Evolutionary conservation across 2,888 invertebrate genomes (phyloP).

Genomic region (Epiblema foenella): DNA sequence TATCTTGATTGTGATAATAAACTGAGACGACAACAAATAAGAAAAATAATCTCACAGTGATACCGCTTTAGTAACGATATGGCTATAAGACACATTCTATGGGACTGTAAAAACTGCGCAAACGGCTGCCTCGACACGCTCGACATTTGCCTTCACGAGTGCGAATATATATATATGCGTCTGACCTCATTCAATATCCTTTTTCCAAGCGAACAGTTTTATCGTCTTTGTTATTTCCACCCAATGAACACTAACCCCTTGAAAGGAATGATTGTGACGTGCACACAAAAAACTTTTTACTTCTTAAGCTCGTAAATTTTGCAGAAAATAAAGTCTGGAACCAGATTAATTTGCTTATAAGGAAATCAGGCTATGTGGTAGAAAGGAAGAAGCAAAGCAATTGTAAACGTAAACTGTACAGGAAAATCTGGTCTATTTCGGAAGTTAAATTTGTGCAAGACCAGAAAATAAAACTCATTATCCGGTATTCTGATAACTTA

Average conservation of each 20-base stretch:
- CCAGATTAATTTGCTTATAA: slow-evolving; percentile 9
- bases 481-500: too few species aligned
- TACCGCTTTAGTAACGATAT: slow-evolving; percentile 60
- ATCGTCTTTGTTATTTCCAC: slow-evolving; percentile 83
- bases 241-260: slow-evolving; percentile 80
- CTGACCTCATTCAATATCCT: slow-evolving; percentile 83
- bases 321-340: slow-evolving; percentile 47
- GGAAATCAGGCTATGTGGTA: not conserved
- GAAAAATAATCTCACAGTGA: slow-evolving; percentile 53
- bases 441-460: too few species aligned
- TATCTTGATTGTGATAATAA: slow-evolving; percentile 43
- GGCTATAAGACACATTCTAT: slow-evolving; percentile 57
- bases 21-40: slow-evolving; percentile 48
- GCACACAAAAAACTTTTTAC: slow-evolving; percentile 69
- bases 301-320: slow-evolving; percentile 57
- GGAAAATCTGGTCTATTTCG: too few species aligned
- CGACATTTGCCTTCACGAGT: slow-evolving; percentile 69
- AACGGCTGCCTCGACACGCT: slow-evolving; percentile 72
- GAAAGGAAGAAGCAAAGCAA: not conserved
- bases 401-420: not conserved
- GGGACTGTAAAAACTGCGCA: slow-evolving; percentile 68
- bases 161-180: slow-evolving; percentile 71
- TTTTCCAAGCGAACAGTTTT: slow-evolving; percentile 82
- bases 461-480: too few species aligned
- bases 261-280: slow-evolving; percentile 76